Base-by-base conservation (phyloP, 2,797 vertebrate species). In the Gobionotothen gibberifrons region DNA sequence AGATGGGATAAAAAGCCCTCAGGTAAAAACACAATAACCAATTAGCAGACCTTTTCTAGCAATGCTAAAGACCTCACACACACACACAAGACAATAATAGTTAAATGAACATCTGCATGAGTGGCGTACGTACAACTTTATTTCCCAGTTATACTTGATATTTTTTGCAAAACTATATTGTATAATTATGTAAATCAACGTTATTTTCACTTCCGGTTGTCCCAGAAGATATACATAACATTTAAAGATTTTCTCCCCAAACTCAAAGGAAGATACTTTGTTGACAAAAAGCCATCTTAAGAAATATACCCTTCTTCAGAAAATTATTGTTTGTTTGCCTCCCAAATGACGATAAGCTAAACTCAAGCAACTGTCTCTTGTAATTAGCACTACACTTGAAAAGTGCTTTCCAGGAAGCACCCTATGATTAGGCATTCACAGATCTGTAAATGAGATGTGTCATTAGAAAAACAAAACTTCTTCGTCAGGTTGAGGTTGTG, bases 101-200 rank as follows among this genome's bases (percentile, higher is more conserved):
- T 49, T 19, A 55, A 40, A 67, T 58, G n/a, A 69, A 36, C 40
- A 77, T 63, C 43, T 51, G 26, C 19, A 47, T n/a, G 16, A 64
- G 39, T 15, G 8, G 15, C 36, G 29, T 55, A 10, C 2, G 8
- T 8, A 17, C 29, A 0, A 6, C 9, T 40, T 46, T 10, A 46
- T 53, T 61, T 48, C 54, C 19, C 16, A n/a, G 4, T 32, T 2
- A 3, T 55, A 26, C 32, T 59, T 6, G 14, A 57, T 57, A 0
- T 21, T 65, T 53, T 65, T 53, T 21, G 5, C 6, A 19, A 26
- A 39, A 39, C 44, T 62, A 6, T 1, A 29, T 48, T 44, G 2
- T 19, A 43, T 66, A 29, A 43, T 66, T n/a, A n/a, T 32, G 53
- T 14, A 53, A 43, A 26, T 52, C 36, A 54, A 0, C 1, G 4